Conservation (phyloP, 1,140 invertebrate species). For the Calliopsis andreniformis region DNA sequence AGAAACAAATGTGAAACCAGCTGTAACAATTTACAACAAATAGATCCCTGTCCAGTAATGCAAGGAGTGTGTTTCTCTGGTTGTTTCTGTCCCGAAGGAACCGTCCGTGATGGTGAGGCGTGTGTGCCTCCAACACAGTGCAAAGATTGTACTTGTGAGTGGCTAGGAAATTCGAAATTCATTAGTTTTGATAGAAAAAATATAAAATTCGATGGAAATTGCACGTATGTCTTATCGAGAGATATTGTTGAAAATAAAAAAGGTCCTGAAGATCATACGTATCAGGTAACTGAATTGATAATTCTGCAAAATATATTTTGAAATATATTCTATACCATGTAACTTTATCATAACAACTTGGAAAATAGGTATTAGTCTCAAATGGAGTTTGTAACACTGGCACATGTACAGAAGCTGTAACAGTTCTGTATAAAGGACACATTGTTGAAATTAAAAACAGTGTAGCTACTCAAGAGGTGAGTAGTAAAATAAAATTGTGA, state of each 20-base stretch:
- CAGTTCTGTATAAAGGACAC: slow-evolving; percentile 85
- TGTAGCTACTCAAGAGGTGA: slow-evolving; percentile 1
- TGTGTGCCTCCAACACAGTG: slow-evolving; percentile 88
- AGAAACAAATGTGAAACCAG: slow-evolving; percentile 85
- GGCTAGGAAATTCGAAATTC: slow-evolving; percentile 87
- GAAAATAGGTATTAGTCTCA: slow-evolving; percentile 82
- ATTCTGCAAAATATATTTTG: not conserved
- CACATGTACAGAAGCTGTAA: slow-evolving; percentile 84
- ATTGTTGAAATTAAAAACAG: slow-evolving; percentile 82
- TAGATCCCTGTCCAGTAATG: slow-evolving; percentile 84
- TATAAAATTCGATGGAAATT: slow-evolving; percentile 88
- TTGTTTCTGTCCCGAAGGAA: slow-evolving; percentile 91
- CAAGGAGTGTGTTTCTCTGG: slow-evolving; percentile 88
- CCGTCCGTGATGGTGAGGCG: slow-evolving; percentile 85
- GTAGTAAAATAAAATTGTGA: too few species aligned
- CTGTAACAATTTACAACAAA: slow-evolving; percentile 84
- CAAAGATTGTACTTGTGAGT: slow-evolving; percentile 89
- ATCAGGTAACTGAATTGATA: slow-evolving; percentile 81
- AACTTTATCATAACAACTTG: not conserved
- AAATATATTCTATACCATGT: not conserved
- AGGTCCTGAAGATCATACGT: slow-evolving; percentile 82
- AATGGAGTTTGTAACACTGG: slow-evolving; percentile 83
- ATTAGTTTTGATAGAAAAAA: slow-evolving; percentile 88
- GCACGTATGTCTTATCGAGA: slow-evolving; percentile 88
- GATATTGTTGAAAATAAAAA: slow-evolving; percentile 79